Evolutionary conservation across 2,113 vertebrate genomes (phyloP), one percentile per base, ranked within the genome.

Genomic region (Chelonoidis abingdonii): DNA sequence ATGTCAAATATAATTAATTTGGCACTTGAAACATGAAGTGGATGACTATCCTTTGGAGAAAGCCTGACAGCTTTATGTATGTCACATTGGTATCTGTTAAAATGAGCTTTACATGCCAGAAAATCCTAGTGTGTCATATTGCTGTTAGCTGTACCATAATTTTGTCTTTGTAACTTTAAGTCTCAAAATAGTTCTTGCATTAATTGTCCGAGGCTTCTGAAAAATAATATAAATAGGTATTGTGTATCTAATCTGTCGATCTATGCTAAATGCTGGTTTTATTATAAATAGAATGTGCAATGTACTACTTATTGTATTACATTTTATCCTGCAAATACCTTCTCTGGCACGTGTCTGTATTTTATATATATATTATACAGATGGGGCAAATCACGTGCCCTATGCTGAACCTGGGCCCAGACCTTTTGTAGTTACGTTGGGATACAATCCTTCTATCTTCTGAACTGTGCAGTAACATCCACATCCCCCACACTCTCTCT

Each of bases 1-100:
- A 98, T 24, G 97, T 98, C 98, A 98, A 96, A 96, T 96, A 96
- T 97, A 98, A 98, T 98, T 98, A 98, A 98, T 98, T 97, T 98
- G 96, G 96, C 95, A 95, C 98, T 95, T 95, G 95, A 97, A 97
- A 97, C 89, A 83, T 38, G 94, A 96, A 95, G 93, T 92, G 92
- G 96, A 96, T 97, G 94, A 95, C 94, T 98, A 96, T 98, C 92
- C 96, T 98, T 96, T 87, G 95, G 93, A 98, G 94, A 80, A 98
- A 95, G 93, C 85, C 97, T 98, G 98, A 98, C 98, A 97, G 97
- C 98, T 98, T 96, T 98, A 96, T 96, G 91, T 91, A 81, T 98
- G 97, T 98, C 98, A 97, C 89, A 49, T 93, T 95, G 90, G 95
- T 96, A 91, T 97, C 97, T 97, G 97, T 93, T 98, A 94, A 97